Base-by-base conservation (phyloP, 2,797 vertebrate genomes). In the Premnoplex brunnescens region DNA sequence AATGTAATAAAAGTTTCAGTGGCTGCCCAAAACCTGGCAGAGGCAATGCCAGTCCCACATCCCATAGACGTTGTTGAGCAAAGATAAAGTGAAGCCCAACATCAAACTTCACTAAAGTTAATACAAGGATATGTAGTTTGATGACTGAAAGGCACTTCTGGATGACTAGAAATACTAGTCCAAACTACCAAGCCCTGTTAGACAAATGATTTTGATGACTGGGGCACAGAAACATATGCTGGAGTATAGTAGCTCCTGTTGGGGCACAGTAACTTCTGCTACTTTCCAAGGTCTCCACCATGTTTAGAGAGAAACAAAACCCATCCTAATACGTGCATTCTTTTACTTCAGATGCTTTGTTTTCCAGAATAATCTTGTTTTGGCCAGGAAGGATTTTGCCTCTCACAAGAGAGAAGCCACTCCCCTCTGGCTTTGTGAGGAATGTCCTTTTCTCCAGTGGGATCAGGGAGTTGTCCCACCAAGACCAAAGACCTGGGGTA, bases 371-470 rank as follows among this genome's bases (percentile, higher is more conserved):
- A 34, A 21, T 34, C 28, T 79, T 4, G 2, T 75, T 84, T 81
- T 21, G 58, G 48, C n/a, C 43, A 58, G 43, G 6, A 22, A 77
- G 30, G 72, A 74, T 59, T 92, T 91, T 84, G 67, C 11, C n/a
- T 82, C 48, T 54, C 1, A 3, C 23, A 62, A 73, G 62, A 75
- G 14, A 90, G 27, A 76, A 84, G 58, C 52, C 48, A 18, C 59
- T 84, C 76, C 66, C 23, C 12, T 39, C 71, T 34, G 59, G 41
- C 64, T 79, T 41, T 75, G 64, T 44, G 55, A 86, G 63, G 85
- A 90, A 93, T 63, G 43, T 30, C n/a, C 34, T 91, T 71, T 86
- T 71, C 80, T 82, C 88, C 77, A 76, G 28, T 52, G 74, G 43
- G 77, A 88, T 58, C 49, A 78, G 37, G 66, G 46, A 88, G 19